Percentiles rank a stretch among this genome's conserved stretches.
Evolutionary conservation across 2,888 invertebrate genomes (phyloP).

Genomic region (Scelioninae gen. 2): DNA sequence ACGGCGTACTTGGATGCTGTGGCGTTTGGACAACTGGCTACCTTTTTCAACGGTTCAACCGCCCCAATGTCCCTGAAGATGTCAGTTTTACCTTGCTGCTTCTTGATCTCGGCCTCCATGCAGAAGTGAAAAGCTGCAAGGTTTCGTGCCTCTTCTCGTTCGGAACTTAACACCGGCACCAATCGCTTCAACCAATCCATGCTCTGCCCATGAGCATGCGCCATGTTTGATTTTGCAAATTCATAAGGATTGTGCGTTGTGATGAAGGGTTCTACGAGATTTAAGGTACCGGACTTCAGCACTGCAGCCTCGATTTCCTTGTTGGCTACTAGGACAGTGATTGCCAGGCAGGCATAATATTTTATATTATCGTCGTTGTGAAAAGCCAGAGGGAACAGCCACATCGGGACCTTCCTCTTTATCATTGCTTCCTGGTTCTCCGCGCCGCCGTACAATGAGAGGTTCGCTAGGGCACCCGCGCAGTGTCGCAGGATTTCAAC

Average conservation of each 20-base stretch:
- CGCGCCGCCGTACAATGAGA: slow-evolving; percentile 96
- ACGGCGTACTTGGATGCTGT: slow-evolving; percentile 98
- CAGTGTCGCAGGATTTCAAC: slow-evolving; percentile 95
- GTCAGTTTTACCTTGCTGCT: slow-evolving; percentile 92
- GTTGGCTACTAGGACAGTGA: slow-evolving; percentile 96
- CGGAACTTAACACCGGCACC: slow-evolving; percentile 95
- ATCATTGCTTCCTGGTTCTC: slow-evolving; percentile 99
- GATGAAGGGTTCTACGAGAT: slow-evolving; percentile 97
- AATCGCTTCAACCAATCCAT: slow-evolving; percentile 95
- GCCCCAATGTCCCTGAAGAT: slow-evolving; percentile 96
- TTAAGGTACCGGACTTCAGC: slow-evolving; percentile 95
- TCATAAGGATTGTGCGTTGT: slow-evolving; percentile 95
- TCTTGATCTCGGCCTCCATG: slow-evolving; percentile 99
- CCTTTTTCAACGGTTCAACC: slow-evolving; percentile 94
- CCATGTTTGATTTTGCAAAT: slow-evolving; percentile 93
- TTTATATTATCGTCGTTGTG: slow-evolving; percentile 97
- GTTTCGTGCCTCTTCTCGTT: slow-evolving; percentile 96
- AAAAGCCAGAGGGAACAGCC: slow-evolving; percentile 98
- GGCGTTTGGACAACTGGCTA: slow-evolving; percentile 98
- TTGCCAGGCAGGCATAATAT: slow-evolving; percentile 98
- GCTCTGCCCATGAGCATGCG: slow-evolving; percentile 97
- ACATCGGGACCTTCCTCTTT: slow-evolving; percentile 93
- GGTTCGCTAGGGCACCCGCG: slow-evolving; percentile 96
- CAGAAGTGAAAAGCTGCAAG: slow-evolving; percentile 98
- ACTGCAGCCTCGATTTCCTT: slow-evolving; percentile 99